phyloP scores from a whole-genome alignment of 2,797 vertebrate species.

The Urosaurus nigricauda region DNA sequence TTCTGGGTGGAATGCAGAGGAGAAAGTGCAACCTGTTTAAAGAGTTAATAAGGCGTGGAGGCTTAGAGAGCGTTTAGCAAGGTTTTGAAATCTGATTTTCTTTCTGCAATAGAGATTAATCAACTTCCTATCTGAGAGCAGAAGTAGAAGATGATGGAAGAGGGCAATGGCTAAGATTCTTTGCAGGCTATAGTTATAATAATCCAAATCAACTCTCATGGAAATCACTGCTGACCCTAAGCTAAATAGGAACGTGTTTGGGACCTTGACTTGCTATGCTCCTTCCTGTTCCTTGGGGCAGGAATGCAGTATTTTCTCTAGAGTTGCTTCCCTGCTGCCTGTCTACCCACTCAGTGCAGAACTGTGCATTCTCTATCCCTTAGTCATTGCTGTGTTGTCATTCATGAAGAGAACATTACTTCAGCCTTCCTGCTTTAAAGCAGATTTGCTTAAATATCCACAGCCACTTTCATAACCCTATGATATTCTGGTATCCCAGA shows the following conservation, averaged over 20 bases:
- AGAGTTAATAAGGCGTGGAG: conserved; percentile 9
- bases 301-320: background rate
- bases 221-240: background rate
- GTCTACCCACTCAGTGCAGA: background rate
- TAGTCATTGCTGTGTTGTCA: conserved; percentile 13
- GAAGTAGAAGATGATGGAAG: conserved; percentile 27
- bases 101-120: conserved; percentile 43
- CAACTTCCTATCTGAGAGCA: conserved; percentile 51
- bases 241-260: background rate
- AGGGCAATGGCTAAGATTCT: conserved; percentile 6
- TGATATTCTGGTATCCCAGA: background rate
- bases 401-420: conserved; percentile 5
- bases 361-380: background rate
- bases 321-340: background rate
- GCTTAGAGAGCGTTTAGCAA: conserved; percentile 6
- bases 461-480: background rate
- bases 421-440: conserved; percentile 23
- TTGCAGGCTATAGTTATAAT: conserved; percentile 25
- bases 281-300: background rate
- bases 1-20: background rate
- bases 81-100: conserved; percentile 48
- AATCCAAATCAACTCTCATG: background rate
- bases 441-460: conserved; percentile 15
- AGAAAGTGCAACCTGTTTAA: background rate
- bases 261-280: background rate